A percentile compares a stretch with the other conserved stretches of the same genome.
Conservation (phyloP, 2,797 vertebrate genomes). For the Brachymystax lenok region DNA sequence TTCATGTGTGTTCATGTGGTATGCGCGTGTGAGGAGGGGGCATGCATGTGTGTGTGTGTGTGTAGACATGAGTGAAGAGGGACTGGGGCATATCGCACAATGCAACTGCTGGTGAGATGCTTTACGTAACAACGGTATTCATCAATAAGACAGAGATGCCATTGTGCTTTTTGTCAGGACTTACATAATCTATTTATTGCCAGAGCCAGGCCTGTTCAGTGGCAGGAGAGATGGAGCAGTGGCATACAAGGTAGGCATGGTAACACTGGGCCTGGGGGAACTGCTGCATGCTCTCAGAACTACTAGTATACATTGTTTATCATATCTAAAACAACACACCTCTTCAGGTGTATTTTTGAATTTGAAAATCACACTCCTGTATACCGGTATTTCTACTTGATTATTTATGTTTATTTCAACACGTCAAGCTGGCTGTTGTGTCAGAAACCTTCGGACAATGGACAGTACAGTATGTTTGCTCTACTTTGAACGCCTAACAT, state of each 20-base stretch:
- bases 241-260: constrained; percentile 21
- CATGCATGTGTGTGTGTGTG: background rate
- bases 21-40: background rate
- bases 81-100: background rate
- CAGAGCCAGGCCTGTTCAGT: constrained; percentile 33
- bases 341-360: too few species aligned
- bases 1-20: background rate
- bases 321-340: too few species aligned
- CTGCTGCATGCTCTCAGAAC: background rate
- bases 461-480: background rate
- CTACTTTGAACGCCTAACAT: constrained; percentile 23
- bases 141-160: constrained; percentile 40
- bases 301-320: too few species aligned
- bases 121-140: constrained; percentile 31
- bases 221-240: constrained; percentile 19
- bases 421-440: background rate
- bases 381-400: too few species aligned
- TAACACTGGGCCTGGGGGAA: constrained; percentile 14
- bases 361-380: too few species aligned
- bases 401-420: too few species aligned
- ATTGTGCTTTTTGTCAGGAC: constrained; percentile 21
- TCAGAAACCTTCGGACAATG: background rate
- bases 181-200: constrained; percentile 44
- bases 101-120: constrained; percentile 1
- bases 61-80: background rate